phyloP scores from a whole-genome alignment of 2,113 vertebrate genomes.

The Syngnathus floridae region DNA sequence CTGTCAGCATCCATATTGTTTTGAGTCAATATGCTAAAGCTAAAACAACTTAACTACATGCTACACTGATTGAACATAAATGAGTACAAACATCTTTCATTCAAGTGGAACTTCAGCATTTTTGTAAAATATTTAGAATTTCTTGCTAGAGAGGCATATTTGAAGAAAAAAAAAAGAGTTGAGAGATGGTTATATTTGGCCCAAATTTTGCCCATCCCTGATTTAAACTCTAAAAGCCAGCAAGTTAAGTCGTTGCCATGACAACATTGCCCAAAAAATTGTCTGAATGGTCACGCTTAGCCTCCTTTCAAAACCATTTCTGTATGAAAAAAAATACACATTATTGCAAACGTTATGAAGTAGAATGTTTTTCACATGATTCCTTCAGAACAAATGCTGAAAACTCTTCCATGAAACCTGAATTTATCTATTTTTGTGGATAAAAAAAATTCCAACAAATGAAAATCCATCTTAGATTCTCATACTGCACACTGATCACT shows the following conservation, averaged over 20 bases:
- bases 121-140: neutral
- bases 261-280: neutral
- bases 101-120: neutral
- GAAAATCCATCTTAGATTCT: neutral
- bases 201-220: neutral
- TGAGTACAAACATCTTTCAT: neutral
- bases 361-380: constrained; percentile 40
- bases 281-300: neutral
- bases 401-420: neutral
- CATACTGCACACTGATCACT: constrained; percentile 2
- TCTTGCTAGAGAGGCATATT: neutral
- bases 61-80: neutral
- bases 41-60: neutral
- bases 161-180: neutral
- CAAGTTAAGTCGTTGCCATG: neutral
- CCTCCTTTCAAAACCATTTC: neutral
- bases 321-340: constrained; percentile 6
- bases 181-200: neutral
- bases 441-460: constrained; percentile 6
- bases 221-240: neutral
- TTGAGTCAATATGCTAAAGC: constrained; percentile 18
- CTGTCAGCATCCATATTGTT: constrained; percentile 26
- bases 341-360: constrained; percentile 16
- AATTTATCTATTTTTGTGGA: neutral
- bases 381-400: constrained; percentile 8